Evolutionary conservation across 92 coral and sea anemone genomes (phyloP), one percentile per base, ranked within the genome.

Genomic region (Diadumene lineata): DNA sequence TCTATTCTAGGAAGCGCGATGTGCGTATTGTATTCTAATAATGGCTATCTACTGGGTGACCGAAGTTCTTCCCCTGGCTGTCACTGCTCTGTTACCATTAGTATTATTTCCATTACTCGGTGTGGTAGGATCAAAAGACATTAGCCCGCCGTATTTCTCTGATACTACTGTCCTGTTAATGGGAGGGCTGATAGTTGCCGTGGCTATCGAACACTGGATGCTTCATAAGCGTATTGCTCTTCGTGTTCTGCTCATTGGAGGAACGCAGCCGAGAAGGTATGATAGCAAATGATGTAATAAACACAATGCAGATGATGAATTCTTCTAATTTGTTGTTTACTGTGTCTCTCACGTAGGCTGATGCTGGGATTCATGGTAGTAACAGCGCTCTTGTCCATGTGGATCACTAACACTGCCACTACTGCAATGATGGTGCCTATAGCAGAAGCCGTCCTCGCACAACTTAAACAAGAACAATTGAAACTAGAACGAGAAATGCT

Each of bases 341-440:
- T n/a, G n/a, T n/a, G n/a, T n/a, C n/a, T n/a, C n/a, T n/a, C n/a
- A n/a, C n/a, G 7, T 64, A 74, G 79, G 73, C 79, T 94, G 64
- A 89, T 94, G 86, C 79, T 94, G 7, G 98, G 98, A 2, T 84
- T 94, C 60, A 94, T 94, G 98, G 31, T 83, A 50, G 89, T 92
- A 18, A 94, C 98, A 0, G 86, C 98, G 0, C 92, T 94, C 76
- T 69, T 94, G 61, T 94, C 98, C 51, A 94, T 94, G 98, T 94
- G 98, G 98, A 87, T 92, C 30, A 94, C 97, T 27, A 94, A 94
- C 84, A 94, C 98, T 0, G 98, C 98, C 4, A 94, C 98, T 16
- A 92, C 97, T 0, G 98, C 98, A 48, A 94, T 94, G 98, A 94
- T 94, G 98, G 93, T 92, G 26, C 98, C 98, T 27, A 94, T 94